Evolutionary conservation across 2,888 invertebrate species (phyloP), one percentile per base, ranked within the genome.

Genomic region (Pachydiplax longipennis): DNA sequence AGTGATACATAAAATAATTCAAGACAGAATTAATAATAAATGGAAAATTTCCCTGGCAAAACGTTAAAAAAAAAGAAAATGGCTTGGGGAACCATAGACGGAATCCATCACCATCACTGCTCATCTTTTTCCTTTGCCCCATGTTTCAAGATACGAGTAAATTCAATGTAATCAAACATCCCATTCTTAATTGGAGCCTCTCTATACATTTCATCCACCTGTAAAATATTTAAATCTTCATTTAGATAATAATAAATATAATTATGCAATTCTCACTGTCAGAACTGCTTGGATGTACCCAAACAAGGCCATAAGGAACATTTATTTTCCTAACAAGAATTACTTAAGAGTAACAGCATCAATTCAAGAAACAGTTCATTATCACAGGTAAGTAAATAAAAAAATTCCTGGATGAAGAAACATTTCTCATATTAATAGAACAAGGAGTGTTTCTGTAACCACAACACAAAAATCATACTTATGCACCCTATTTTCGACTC

Each of bases 81-180:
- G 31, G 25, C 31, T 31, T 31, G 31, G 25, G 31, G 15, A 31
- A 73, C 18, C n/a, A 73, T 13, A 31, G 31, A 53, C 1, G 73
- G 31, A 31, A 73, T 18, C 61, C 87, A 87, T 37, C 58, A 61
- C 13, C 8, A 65, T 87, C 87, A 97, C 94, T 98, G 97, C 93
- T 99, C 99, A 94, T 99, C 99, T 94, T 99, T 98, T 92, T 99
- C 99, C 95, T 99, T 99, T 93, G 99, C 99, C 90, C 99, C 99
- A 93, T 99, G 99, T 94, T 99, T 99, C 92, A 99, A 95, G 93
- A 99, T 99, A 93, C 99, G 97, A 61, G 99, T 99, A 94, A 99
- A 99, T 95, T 99, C 99, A 90, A 99, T 96, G 93, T 99, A 99
- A 95, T 99, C 98, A 93, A 99, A 99, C 94, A 98, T 96, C 0